Base-by-base conservation (phyloP, 2,113 vertebrate genomes). In the Brachionichthys hirsutus region DNA sequence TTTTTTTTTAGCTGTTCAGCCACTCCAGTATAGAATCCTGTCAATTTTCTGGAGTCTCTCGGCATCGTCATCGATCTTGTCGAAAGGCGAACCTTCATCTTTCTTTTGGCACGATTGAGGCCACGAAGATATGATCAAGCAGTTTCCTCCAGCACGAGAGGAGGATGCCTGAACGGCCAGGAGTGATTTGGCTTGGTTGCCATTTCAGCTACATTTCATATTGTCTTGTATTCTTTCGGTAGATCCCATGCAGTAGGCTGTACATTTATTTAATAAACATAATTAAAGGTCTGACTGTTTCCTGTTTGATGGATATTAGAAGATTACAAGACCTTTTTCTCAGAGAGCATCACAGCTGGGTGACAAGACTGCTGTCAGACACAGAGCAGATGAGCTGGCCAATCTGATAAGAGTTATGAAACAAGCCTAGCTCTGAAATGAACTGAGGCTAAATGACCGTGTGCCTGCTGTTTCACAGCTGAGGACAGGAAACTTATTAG, bases 1-100 rank as follows among this genome's bases (percentile, higher is more conserved):
- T 80, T 70, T 84, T 80, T 70, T 84, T 82, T 77, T 17, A 12
- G 9, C 59, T 42, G 70, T 57, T 61, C 64, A 61, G 71, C 54
- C 47, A 2, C 49, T 73, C 62, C 62, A 1, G 13, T 68, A 54
- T 68, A 52, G 65, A 66, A 47, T 74, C 63, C 55, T 59, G 65
- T 71, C 65, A 71, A 84, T 80, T 82, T 84, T 73, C 63, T 77
- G 61, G 64, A 0, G 8, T 61, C 34, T 58, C 42, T 55, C 58
- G 52, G 42, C 24, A 2, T 53, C 3, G 7, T 36, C 71, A 63
- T 86, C 19, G 4, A 70, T 83, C 80, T 83, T 7, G 40, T 5
- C 57, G 61, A 83, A 55, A 9, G 41, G 70, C 52, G 9, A 49
- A 8, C 53, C 45, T 6, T 2, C 1, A 1, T 12, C 52, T 73